phyloP scores from a whole-genome alignment of 92 coral and sea anemone species.

The Diadumene lineata region DNA sequence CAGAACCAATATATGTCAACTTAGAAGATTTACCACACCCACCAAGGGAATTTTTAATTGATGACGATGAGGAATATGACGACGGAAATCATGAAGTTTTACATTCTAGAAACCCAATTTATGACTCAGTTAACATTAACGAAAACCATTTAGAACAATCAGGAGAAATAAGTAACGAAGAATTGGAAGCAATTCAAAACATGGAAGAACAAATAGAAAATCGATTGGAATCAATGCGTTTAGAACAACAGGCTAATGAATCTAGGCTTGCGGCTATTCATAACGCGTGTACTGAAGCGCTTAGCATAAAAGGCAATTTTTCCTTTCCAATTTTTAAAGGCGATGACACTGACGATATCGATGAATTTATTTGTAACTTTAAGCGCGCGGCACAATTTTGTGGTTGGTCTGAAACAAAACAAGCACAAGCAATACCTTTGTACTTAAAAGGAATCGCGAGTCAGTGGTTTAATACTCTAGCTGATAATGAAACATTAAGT shows the following conservation, averaged over 20 bases:
- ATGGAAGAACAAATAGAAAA: neutral
- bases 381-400: no score
- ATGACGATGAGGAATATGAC: neutral
- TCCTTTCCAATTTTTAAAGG: constrained; percentile 41
- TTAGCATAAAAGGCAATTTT: neutral
- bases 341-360: constrained; percentile 27
- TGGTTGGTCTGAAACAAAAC: no score
- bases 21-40: neutral
- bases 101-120: no score
- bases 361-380: no score
- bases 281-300: no score
- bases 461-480: neutral
- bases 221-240: neutral
- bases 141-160: no score
- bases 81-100: neutral
- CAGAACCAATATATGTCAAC: no score
- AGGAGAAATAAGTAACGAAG: no score
- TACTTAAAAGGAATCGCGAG: no score
- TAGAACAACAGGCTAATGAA: neutral
- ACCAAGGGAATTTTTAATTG: neutral
- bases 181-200: neutral
- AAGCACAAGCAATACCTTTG: constrained; percentile 33
- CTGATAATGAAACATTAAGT: constrained; percentile 2
- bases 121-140: no score
- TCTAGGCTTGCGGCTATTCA: no score